These are phyloP conservation scores for Bradypus variegatus DNA, from an alignment of 2,797 vertebrate species.

Conservation along the genomic window DNA sequence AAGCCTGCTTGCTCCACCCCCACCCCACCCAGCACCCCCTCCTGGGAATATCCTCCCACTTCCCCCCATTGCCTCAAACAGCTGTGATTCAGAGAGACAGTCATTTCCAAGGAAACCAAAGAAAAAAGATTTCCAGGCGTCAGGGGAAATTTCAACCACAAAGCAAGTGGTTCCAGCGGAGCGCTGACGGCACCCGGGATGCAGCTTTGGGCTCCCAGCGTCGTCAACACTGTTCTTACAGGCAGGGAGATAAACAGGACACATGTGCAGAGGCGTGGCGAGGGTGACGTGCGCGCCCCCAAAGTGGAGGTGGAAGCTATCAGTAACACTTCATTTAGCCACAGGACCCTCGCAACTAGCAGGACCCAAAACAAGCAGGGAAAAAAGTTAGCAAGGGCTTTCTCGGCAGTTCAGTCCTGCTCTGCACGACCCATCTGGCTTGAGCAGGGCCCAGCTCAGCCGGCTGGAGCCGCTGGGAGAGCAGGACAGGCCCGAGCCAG, in stretches of 20 bases:
- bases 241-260: constrained; percentile 43
- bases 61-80: constrained; percentile 52
- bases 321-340: constrained; percentile 45
- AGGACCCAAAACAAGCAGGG: not conserved
- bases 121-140: constrained; percentile 37
- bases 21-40: not conserved
- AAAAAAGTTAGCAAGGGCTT: not conserved
- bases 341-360: not conserved
- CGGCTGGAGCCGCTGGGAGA: not conserved
- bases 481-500: too few species aligned
- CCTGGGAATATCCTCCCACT: constrained; percentile 53
- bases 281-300: constrained; percentile 30
- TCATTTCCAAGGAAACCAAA: constrained; percentile 68
- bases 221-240: not conserved
- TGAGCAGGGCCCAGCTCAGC: not conserved
- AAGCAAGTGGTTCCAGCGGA: constrained; percentile 54
- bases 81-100: constrained; percentile 61
- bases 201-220: constrained; percentile 32
- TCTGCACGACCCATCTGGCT: not conserved
- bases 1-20: constrained; percentile 15
- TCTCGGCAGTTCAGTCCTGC: not conserved
- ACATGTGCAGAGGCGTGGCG: not conserved
- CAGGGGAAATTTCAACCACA: constrained; percentile 66
- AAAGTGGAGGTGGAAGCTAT: constrained; percentile 56
- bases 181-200: constrained; percentile 27